phyloP scores from a whole-genome alignment of 2,113 vertebrate genomes.

The Butorides virescens region DNA sequence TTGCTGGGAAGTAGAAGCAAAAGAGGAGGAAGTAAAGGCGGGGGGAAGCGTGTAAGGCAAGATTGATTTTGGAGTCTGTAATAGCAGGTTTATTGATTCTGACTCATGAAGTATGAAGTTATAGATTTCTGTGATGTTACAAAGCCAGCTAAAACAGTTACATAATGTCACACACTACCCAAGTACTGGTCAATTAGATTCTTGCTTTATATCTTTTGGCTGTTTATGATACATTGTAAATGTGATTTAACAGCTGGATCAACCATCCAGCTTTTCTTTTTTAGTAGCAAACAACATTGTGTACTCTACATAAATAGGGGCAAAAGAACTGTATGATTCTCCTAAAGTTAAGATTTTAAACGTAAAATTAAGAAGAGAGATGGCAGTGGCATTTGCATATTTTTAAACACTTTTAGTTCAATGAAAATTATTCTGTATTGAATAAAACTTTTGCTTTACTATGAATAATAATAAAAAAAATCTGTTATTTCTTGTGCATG shows the following conservation, averaged over 20 bases:
- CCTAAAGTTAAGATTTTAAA: not conserved
- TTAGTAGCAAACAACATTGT: not conserved
- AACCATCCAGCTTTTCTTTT: not conserved
- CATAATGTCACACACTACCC: constrained; percentile 9
- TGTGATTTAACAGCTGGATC: constrained; percentile 16
- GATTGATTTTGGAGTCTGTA: constrained; percentile 25
- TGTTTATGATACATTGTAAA: not conserved
- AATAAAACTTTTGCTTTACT: not conserved
- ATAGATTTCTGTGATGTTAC: constrained; percentile 27
- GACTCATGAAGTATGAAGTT: constrained; percentile 42
- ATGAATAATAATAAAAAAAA: not conserved
- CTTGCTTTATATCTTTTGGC: constrained; percentile 9
- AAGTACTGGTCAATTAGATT: constrained; percentile 15
- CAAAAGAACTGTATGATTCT: not conserved
- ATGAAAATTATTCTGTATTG: not conserved
- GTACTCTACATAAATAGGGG: not conserved
- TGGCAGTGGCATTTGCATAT: not conserved
- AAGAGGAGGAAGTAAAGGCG: not conserved
- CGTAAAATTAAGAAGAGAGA: not conserved
- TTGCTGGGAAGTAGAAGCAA: not conserved
- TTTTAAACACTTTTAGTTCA: not conserved
- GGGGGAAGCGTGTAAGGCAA: not conserved
- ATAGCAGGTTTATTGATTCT: constrained; percentile 46
- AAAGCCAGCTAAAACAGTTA: constrained; percentile 15
- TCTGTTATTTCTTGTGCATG: not conserved